Base-by-base conservation (phyloP, 2,113 vertebrate species). In the Corythornis madagascariensis region DNA sequence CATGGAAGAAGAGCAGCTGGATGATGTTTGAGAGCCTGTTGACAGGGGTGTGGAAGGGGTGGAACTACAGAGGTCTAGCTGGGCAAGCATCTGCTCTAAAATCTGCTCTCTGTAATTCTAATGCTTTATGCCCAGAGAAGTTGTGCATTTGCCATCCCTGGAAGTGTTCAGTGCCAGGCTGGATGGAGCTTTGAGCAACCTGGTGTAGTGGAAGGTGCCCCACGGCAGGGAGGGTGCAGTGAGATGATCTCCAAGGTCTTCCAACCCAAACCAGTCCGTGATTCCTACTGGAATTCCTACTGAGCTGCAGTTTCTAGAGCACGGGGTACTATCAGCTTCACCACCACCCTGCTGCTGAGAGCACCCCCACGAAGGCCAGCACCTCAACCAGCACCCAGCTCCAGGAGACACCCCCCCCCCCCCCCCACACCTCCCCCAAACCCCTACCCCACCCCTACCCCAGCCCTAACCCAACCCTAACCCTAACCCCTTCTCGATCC, bases 1-100 rank as follows among this genome's bases (percentile, higher is more conserved):
- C 66, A 5, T 33, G 7, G 17, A 38, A 20, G n/a, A 25, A 25
- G 9, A 18, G 24, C 28, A 52, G 57, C n/a, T 47, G 25, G 72
- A 28, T 13, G 38, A 12, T 28, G 1, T 7, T 10, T 31, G 71
- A 18, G 74, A 70, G 10, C 4, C 11, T 18, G 1, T 0, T 1
- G 3, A 4, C 0, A 2, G 56, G 56, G 19, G 7, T 0, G 31
- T 13, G 28, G 35, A 12, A 16, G 5, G 40, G 18, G 7, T 5
- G 17, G 25, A 26, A 9, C 1, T 3, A 57, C 26, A 2, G 5
- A 17, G 63, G 48, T 15, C 47, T 8, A 20, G 11, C 19, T 33
- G 55, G 77, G 57, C 35, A 57, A 53, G 67, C 29, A 31, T 3
- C 28, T 35, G 18, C 11, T 52, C 60, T 28, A 10, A 50, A 71